phyloP scores from a whole-genome alignment of 2,888 invertebrate species.

The Thera britannica region DNA sequence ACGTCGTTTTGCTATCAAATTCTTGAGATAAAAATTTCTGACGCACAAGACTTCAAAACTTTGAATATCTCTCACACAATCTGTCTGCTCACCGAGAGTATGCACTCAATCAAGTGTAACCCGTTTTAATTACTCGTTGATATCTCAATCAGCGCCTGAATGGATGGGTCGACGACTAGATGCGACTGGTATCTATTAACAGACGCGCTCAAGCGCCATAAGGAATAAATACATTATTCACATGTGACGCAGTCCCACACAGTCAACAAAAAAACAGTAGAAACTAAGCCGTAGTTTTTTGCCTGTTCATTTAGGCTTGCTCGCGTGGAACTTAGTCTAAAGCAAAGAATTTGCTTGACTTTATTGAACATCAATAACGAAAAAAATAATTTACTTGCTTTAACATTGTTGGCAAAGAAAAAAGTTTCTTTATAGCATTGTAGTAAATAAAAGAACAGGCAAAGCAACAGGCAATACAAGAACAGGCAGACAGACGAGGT shows the following conservation, averaged over 20 bases:
- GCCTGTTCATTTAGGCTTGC: too few species aligned
- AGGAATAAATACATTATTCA: constrained; percentile 55
- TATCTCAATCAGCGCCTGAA: constrained; percentile 52
- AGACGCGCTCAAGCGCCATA: constrained; percentile 52
- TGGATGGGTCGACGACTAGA: constrained; percentile 37
- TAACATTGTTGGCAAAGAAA: neutral
- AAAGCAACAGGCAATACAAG: neutral
- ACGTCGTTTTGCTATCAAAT: too few species aligned
- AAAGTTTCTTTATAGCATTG: neutral
- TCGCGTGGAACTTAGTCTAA: too few species aligned
- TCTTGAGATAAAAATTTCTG: too few species aligned
- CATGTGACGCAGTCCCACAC: constrained; percentile 25
- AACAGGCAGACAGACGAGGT: too few species aligned
- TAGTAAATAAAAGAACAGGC: neutral
- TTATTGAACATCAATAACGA: too few species aligned
- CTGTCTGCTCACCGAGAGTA: constrained; percentile 8
- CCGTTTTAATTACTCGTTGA: constrained; percentile 55
- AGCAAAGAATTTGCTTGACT: neutral
- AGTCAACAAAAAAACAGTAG: neutral
- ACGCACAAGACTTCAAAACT: too few species aligned
- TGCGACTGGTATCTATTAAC: constrained; percentile 57
- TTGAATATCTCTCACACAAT: constrained; percentile 5
- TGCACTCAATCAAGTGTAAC: constrained; percentile 36
- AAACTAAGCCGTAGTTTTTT: too few species aligned
- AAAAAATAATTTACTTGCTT: neutral